phyloP scores from a whole-genome alignment of 1,140 invertebrate species.

The Halotydeus destructor region DNA sequence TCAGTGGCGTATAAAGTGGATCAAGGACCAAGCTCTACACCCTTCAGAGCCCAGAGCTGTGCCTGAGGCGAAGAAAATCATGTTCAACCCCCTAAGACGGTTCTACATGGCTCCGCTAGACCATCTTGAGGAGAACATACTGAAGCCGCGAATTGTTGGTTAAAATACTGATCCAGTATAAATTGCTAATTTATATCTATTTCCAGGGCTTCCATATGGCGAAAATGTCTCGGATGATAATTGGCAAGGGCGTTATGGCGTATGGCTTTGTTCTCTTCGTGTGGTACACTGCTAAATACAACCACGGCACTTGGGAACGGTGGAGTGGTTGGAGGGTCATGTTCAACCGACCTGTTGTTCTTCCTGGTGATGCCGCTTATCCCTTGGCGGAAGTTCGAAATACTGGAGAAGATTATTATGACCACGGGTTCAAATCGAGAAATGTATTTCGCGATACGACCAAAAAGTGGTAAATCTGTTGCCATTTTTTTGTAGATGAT shows the following conservation, averaged over 20 bases:
- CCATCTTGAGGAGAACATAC: slow-evolving; percentile 11
- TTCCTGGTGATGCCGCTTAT: slow-evolving; percentile 6
- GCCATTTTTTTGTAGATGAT: too few species aligned
- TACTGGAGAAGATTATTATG: background rate
- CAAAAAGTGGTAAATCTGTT: too few species aligned
- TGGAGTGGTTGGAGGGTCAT: background rate
- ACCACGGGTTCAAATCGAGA: background rate
- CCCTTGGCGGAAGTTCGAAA: background rate
- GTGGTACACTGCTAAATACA: background rate
- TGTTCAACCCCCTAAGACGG: slow-evolving; percentile 51
- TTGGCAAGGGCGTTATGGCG: background rate
- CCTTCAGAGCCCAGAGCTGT: slow-evolving; percentile 44
- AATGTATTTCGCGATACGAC: too few species aligned
- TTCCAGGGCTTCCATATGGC: background rate
- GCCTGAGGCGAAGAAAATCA: slow-evolving; percentile 39
- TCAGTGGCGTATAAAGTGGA: slow-evolving; percentile 52
- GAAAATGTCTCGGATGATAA: too few species aligned
- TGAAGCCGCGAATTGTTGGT: background rate
- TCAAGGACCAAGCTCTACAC: slow-evolving; percentile 52
- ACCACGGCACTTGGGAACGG: slow-evolving; percentile 1
- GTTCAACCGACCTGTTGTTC: background rate
- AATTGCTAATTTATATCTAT: background rate
- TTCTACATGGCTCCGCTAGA: slow-evolving; percentile 48
- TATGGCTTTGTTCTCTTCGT: background rate
- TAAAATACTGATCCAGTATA: background rate